These are phyloP conservation scores for Drosophila anomalipes DNA, from an alignment of 2,888 invertebrate species.

Conservation along the genomic window DNA sequence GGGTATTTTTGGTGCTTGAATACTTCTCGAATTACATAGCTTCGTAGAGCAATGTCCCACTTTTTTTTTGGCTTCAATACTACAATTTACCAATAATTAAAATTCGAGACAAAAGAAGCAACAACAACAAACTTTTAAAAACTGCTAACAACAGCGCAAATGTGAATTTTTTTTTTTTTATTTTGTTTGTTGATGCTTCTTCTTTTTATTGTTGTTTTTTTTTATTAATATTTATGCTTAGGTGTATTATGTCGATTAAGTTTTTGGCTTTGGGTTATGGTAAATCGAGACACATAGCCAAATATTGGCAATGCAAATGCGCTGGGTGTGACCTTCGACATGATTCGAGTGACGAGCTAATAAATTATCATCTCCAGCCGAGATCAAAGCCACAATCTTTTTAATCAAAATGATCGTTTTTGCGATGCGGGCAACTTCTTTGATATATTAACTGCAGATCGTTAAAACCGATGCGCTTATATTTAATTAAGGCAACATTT, in stretches of 20 bases:
- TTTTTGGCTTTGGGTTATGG: constrained; percentile 29
- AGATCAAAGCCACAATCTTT: constrained; percentile 35
- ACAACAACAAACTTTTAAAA: constrained; percentile 23
- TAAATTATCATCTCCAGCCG: constrained; percentile 46
- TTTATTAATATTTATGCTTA: constrained; percentile 41
- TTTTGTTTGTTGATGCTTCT: background rate
- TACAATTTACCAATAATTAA: constrained; percentile 67
- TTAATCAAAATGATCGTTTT: constrained; percentile 3
- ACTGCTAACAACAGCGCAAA: constrained; percentile 62
- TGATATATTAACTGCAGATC: background rate
- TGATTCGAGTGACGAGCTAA: constrained; percentile 46
- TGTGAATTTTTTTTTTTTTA: constrained; percentile 17
- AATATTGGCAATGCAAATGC: constrained; percentile 67
- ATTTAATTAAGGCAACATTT: background rate
- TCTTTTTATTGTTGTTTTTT: background rate
- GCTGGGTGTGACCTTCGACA: constrained; percentile 67
- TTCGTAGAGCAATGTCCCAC: constrained; percentile 59
- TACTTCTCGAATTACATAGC: constrained; percentile 50
- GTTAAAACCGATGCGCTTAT: background rate
- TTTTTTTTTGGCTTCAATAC: constrained; percentile 51
- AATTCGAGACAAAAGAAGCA: constrained; percentile 62
- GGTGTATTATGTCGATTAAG: constrained; percentile 37
- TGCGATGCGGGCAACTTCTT: constrained; percentile 2
- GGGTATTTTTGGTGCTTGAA: constrained; percentile 10
- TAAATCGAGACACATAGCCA: constrained; percentile 41